Evolutionary conservation across 1,140 invertebrate genomes (phyloP).

Genomic region (Melanaphis sacchari): DNA sequence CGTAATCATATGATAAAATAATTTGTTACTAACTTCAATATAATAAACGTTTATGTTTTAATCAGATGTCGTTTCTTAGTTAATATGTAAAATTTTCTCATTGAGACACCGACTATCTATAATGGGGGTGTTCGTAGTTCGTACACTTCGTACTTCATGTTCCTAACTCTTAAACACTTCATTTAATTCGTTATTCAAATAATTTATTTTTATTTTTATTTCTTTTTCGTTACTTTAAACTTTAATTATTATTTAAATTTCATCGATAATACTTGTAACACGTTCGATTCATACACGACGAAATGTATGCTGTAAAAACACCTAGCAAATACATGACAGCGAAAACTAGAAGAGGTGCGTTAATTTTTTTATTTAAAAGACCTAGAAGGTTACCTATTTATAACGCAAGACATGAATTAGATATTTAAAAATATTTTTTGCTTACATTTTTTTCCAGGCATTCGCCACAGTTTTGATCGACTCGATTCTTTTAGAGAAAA

Average conservation of each 20-base stretch:
- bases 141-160: background rate
- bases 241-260: background rate
- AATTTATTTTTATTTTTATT: background rate
- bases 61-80: slow-evolving; percentile 18
- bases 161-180: background rate
- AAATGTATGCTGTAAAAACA: slow-evolving; percentile 50
- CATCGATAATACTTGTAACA: background rate
- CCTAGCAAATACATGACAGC: slow-evolving; percentile 51
- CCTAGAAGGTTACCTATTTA: slow-evolving; percentile 18
- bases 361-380: slow-evolving; percentile 5
- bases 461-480: slow-evolving; percentile 46
- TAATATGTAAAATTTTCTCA: background rate
- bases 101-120: background rate
- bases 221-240: background rate
- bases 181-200: slow-evolving; percentile 2
- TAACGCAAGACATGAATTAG: background rate
- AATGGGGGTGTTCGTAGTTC: too few relatives aligned
- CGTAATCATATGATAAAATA: background rate
- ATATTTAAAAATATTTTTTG: background rate
- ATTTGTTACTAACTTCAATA: slow-evolving; percentile 22
- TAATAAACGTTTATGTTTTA: background rate
- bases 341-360: slow-evolving; percentile 49
- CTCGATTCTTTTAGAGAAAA: slow-evolving; percentile 49
- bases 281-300: background rate
- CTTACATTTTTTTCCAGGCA: background rate